phyloP scores from a whole-genome alignment of 1,140 invertebrate species.

The Philotrypesis tridentata region DNA sequence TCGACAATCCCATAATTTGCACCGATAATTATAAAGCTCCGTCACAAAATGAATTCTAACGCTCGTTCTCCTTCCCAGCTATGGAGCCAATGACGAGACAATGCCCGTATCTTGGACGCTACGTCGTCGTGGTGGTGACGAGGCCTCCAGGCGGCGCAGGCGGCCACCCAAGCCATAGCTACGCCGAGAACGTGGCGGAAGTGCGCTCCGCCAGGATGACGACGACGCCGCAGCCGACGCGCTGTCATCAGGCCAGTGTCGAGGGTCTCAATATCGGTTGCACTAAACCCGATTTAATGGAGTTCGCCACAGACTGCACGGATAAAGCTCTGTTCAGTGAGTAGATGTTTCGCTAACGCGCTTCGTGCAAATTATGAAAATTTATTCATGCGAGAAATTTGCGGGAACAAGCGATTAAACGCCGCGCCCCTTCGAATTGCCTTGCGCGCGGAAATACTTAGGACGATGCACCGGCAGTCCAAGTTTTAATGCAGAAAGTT shows the following conservation, averaged over 20 bases:
- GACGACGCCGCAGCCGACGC: constrained; percentile 57
- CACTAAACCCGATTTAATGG: constrained; percentile 68
- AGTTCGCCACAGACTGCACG: constrained; percentile 66
- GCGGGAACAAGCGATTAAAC: too few relatives aligned
- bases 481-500: too few relatives aligned
- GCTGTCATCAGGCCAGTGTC: constrained; percentile 63
- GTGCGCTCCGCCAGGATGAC: constrained; percentile 56
- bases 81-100: constrained; percentile 65
- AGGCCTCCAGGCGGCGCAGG: constrained; percentile 53
- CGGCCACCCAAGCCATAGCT: constrained; percentile 24
- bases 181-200: constrained; percentile 60
- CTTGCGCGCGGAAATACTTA: too few relatives aligned
- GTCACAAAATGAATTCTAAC: too few relatives aligned
- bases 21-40: too few relatives aligned
- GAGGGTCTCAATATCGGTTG: constrained; percentile 68
- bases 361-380: too few relatives aligned
- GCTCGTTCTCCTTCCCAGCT: constrained; percentile 51
- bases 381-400: too few relatives aligned
- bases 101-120: constrained; percentile 67
- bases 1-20: too few relatives aligned
- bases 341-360: constrained; percentile 21
- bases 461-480: too few relatives aligned
- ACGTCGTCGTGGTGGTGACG: constrained; percentile 65
- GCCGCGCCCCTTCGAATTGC: too few relatives aligned
- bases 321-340: constrained; percentile 68